Evolutionary conservation across 2,797 vertebrate genomes (phyloP).

Genomic region (Tragopan temminckii): DNA sequence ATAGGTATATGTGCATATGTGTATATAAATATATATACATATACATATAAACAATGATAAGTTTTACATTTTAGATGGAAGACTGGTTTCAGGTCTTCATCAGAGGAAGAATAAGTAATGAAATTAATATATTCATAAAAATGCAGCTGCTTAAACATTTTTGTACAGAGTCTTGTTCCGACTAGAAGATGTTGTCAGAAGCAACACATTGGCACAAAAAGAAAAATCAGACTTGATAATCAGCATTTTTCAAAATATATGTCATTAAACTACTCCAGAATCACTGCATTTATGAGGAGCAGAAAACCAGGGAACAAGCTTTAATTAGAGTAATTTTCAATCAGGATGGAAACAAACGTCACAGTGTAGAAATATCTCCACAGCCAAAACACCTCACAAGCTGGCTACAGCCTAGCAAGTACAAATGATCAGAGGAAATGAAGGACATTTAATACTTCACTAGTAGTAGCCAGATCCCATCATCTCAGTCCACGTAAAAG

Average conservation of each 20-base stretch:
- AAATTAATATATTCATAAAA: neutral
- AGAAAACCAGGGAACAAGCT: neutral
- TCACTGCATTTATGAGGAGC: neutral
- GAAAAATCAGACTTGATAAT: neutral
- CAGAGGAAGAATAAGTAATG: neutral
- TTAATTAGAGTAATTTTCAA: neutral
- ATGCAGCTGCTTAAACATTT: neutral
- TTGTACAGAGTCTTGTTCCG: neutral
- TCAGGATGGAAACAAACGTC: neutral
- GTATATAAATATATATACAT: neutral
- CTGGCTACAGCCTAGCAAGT: neutral
- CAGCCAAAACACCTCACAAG: neutral
- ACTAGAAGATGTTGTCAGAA: neutral
- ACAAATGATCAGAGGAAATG: neutral
- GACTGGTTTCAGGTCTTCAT: neutral
- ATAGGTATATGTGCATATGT: neutral
- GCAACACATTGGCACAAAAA: neutral
- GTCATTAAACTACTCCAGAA: neutral
- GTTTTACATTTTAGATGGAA: neutral
- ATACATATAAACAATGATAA: neutral
- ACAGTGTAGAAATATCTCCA: neutral
- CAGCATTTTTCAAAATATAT: neutral
- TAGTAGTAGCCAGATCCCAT: neutral
- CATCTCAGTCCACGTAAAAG: neutral
- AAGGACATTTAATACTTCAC: neutral